These are phyloP conservation scores for Alosa sapidissima DNA, from an alignment of 2,797 vertebrate genomes.

Conservation along the genomic window DNA sequence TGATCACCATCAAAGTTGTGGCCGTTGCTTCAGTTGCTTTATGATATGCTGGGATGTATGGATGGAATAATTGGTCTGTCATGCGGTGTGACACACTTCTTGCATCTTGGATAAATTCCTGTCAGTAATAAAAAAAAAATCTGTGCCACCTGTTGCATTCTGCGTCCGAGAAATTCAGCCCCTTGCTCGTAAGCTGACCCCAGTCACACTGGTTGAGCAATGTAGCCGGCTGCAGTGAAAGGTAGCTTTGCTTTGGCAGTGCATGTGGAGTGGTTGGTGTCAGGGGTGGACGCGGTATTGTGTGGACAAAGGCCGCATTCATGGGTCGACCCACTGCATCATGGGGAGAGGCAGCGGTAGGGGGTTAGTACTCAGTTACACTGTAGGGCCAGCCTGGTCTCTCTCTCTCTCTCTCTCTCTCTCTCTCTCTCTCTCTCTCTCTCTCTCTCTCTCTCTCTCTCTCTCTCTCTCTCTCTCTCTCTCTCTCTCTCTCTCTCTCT, in stretches of 20 bases:
- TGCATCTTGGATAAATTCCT: neutral
- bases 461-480: neutral
- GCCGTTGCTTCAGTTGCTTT: too few relatives aligned
- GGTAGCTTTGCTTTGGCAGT: slow-evolving; percentile 64
- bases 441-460: neutral
- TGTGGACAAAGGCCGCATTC: slow-evolving; percentile 71
- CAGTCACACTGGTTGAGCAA: neutral
- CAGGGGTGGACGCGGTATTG: slow-evolving; percentile 51
- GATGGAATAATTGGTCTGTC: neutral
- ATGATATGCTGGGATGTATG: neutral
- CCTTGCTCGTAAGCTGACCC: neutral
- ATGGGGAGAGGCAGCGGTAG: slow-evolving; percentile 62
- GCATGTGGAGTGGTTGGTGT: slow-evolving; percentile 59
- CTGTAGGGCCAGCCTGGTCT: neutral
- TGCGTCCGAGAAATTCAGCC: neutral
- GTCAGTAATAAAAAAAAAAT: neutral
- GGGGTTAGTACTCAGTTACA: slow-evolving; percentile 30
- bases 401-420: neutral
- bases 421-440: neutral
- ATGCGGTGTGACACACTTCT: neutral
- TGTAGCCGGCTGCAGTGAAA: slow-evolving; percentile 51
- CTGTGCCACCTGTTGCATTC: neutral
- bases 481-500: neutral
- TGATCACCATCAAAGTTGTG: neutral
- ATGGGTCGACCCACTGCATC: slow-evolving; percentile 60